These are phyloP conservation scores for Elaeidobius kamerunicus DNA, from an alignment of 2,888 invertebrate species.

Conservation along the genomic window DNA sequence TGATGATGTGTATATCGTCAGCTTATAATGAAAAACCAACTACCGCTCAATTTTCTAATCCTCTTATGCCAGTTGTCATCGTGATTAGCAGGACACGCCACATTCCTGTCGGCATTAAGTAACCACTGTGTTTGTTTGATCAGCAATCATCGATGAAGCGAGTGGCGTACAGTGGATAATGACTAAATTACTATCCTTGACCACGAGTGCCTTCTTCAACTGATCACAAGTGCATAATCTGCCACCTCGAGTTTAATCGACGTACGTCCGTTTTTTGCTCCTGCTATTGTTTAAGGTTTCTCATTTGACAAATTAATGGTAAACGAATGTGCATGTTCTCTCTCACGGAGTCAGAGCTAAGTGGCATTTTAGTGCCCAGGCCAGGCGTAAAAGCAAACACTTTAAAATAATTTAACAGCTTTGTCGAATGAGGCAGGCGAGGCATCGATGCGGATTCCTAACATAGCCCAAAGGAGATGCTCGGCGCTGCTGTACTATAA, in stretches of 20 bases:
- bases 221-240: conserved; percentile 18
- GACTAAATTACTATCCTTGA: conserved; percentile 24
- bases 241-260: conserved; percentile 11
- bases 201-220: conserved; percentile 10
- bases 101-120: conserved; percentile 11
- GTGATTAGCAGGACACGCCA: too few relatives aligned
- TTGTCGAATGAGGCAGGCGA: conserved; percentile 3
- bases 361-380: not conserved
- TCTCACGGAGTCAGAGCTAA: too few relatives aligned
- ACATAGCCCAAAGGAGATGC: conserved; percentile 4
- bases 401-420: conserved; percentile 3
- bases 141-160: conserved; percentile 2
- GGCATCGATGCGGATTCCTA: not conserved
- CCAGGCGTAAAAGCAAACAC: too few relatives aligned
- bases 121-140: conserved; percentile 13
- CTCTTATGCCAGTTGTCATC: too few relatives aligned
- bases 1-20: too few relatives aligned
- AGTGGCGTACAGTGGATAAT: conserved; percentile 16
- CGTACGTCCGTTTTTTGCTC: too few relatives aligned
- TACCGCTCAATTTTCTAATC: too few relatives aligned
- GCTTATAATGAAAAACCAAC: too few relatives aligned
- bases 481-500: conserved; percentile 8
- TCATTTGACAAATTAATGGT: too few relatives aligned
- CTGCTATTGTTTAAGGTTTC: too few relatives aligned
- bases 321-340: too few relatives aligned